Percentiles rank a stretch among this genome's conserved stretches.
phyloP scores from a whole-genome alignment of 2,113 vertebrate genomes.

The Cryptomyrus ogoouensis region DNA sequence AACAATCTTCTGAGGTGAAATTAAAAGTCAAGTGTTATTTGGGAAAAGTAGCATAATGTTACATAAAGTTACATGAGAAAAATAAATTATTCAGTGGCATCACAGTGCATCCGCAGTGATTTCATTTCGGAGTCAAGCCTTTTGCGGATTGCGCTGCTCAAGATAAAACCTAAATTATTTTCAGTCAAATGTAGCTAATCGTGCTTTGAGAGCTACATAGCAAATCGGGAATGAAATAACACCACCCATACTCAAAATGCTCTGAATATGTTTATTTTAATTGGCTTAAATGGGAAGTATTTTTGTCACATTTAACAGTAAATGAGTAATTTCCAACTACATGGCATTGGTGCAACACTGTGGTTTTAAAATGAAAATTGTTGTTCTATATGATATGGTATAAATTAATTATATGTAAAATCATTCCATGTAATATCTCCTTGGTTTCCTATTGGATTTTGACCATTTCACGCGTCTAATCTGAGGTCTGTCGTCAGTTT shows the following conservation, averaged over 20 bases:
- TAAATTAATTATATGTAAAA: background rate
- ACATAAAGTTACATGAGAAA: background rate
- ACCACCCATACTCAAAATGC: background rate
- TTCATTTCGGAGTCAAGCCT: background rate
- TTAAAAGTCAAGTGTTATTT: constrained; percentile 7
- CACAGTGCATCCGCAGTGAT: background rate
- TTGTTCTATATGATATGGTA: background rate
- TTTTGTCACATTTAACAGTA: background rate
- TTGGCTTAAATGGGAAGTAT: background rate
- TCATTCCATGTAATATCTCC: background rate
- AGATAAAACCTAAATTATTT: background rate
- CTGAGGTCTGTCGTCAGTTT: background rate
- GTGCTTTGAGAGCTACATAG: background rate
- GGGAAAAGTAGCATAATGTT: background rate
- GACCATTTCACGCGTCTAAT: background rate
- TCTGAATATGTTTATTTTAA: background rate
- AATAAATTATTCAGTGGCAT: background rate
- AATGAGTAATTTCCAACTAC: background rate
- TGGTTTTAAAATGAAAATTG: background rate
- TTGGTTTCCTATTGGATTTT: background rate
- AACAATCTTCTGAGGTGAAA: background rate
- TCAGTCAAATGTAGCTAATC: background rate
- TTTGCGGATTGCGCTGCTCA: background rate
- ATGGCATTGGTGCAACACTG: background rate
- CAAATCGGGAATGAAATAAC: background rate